Conservation (phyloP, 1,140 invertebrate genomes). For the Drosophila ananassae region DNA sequence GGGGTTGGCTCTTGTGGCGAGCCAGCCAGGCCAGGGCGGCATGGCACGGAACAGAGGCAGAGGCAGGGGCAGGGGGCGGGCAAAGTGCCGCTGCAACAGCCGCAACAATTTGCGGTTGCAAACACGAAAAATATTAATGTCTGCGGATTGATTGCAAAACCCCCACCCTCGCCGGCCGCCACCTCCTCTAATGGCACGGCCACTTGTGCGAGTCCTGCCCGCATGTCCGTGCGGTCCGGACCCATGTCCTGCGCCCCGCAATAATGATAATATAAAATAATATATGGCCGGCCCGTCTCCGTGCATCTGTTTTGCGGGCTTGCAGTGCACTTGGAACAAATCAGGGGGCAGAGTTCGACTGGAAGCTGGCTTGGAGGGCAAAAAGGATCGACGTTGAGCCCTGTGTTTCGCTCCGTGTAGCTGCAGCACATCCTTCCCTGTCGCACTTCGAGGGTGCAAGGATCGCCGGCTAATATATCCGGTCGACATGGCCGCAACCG, state of each 20-base stretch:
- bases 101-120: slow-evolving; percentile 80
- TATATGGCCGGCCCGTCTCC: slow-evolving; percentile 65
- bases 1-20: slow-evolving; percentile 37
- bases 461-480: slow-evolving; percentile 75
- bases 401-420: slow-evolving; percentile 18
- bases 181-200: slow-evolving; percentile 37
- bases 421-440: slow-evolving; percentile 25
- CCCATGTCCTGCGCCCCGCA: slow-evolving; percentile 43
- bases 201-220: slow-evolving; percentile 66
- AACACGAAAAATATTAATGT: slow-evolving; percentile 83
- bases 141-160: slow-evolving; percentile 78
- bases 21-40: slow-evolving; percentile 4
- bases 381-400: neutral
- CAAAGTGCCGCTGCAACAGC: slow-evolving; percentile 57
- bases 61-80: neutral
- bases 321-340: slow-evolving; percentile 25
- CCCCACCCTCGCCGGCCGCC: neutral
- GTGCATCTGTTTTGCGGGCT: slow-evolving; percentile 46
- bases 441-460: slow-evolving; percentile 42
- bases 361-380: too few relatives aligned
- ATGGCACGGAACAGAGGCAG: neutral
- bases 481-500: slow-evolving; percentile 65
- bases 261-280: slow-evolving; percentile 80
- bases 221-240: slow-evolving; percentile 48
- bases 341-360: too few relatives aligned